Base-by-base conservation (phyloP, 2,113 vertebrate species). In the Ceyx margarethae region DNA sequence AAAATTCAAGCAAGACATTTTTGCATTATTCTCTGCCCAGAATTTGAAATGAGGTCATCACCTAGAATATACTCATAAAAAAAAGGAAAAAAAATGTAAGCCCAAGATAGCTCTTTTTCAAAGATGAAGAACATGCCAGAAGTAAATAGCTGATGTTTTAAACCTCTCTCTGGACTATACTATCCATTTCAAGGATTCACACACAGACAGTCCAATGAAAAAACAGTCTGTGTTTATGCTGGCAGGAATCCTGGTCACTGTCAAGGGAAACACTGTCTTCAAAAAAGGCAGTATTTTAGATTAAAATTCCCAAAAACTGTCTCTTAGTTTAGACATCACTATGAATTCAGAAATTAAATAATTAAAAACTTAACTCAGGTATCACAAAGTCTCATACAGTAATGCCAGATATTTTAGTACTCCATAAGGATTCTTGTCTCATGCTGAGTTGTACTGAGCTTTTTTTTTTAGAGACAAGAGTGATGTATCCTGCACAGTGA, bases 1-100 rank as follows among this genome's bases (percentile, higher is more conserved):
- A 85, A 83, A 95, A 95, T 89, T 85, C 68, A 91, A 91, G 16
- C 46, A 95, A 88, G 61, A 62, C 31, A 53, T 86, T 95, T 91
- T 83, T 76, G 22, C 2, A 6, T 87, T 78, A 26, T 85, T 94
- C 42, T 91, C 85, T 88, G n/a, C 35, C 45, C 69, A 78, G 74
- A 71, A 96, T 85, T 91, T 95, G 17, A 43, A 85, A 33, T 69
- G n/a, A 85, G 64, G 20, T 21, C 64, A 64, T 76, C 19, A 28
- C 25, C 19, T 87, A 88, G 80, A 92, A 85, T 81, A 62, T 72
- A 71, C 5, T 58, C 3, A 48, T 40, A 21, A 58, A 51, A 75
- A 57, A 54, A 61, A 80, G 31, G 2, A 26, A 18, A 64, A 81
- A 72, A 62, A 40, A 12, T 25, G 11, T 65, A 69, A 85, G 16